Percentiles rank a stretch among this genome's conserved stretches.
phyloP scores from a whole-genome alignment of 2,113 vertebrate genomes.

The Climacteris rufus region DNA sequence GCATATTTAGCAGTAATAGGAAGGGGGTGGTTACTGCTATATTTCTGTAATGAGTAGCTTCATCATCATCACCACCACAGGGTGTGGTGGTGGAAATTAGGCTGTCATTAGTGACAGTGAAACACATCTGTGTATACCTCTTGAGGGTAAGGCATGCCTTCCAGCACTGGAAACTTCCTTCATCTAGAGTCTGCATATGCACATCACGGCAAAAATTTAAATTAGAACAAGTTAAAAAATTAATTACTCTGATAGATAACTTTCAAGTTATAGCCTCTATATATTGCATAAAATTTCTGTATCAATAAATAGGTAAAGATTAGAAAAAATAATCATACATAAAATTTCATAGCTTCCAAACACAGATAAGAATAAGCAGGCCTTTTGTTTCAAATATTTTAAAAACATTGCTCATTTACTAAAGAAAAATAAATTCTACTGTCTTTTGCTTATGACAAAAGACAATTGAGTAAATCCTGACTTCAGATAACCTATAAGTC shows the following conservation, averaged over 20 bases:
- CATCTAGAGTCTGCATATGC: background rate
- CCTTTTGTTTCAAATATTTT: background rate
- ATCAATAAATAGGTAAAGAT: background rate
- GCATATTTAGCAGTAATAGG: background rate
- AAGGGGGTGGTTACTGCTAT: background rate
- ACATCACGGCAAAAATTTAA: background rate
- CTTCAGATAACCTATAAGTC: slow-evolving; percentile 45
- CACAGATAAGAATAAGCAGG: background rate
- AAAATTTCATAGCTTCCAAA: background rate
- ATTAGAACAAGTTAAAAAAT: background rate
- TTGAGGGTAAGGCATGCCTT: background rate
- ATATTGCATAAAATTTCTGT: background rate
- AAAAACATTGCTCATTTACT: background rate
- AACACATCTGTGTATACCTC: background rate
- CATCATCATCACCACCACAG: background rate
- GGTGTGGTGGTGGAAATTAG: background rate
- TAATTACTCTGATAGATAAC: background rate
- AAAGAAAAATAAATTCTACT: background rate
- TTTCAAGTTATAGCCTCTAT: background rate
- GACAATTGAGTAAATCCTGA: background rate
- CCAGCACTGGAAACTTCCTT: background rate
- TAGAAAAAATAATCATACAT: background rate
- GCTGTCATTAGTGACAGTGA: background rate
- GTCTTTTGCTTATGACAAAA: background rate
- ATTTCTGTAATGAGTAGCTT: background rate